Conservation (phyloP, 2,113 vertebrate species). For the Emydura subglobosa region DNA sequence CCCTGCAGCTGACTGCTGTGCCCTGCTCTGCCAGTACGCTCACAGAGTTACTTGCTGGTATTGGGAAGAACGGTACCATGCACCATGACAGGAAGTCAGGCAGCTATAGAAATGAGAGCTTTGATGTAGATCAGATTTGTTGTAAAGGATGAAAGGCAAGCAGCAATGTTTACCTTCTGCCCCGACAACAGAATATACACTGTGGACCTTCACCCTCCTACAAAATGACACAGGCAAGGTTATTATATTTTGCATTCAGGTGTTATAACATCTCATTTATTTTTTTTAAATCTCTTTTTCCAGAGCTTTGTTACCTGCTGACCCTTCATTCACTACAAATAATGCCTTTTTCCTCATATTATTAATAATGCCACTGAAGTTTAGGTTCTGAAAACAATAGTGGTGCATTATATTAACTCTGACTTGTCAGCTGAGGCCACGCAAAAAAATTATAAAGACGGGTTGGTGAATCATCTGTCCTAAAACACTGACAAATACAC, state of each 20-base stretch:
- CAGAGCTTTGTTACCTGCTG: neutral
- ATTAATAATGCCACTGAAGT: neutral
- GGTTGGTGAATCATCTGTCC: conserved; percentile 62
- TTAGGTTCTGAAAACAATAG: neutral
- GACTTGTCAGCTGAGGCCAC: conserved; percentile 40
- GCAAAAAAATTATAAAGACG: conserved; percentile 59
- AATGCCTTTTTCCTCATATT: conserved; percentile 12
- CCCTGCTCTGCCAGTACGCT: neutral
- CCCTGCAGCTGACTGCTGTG: neutral
- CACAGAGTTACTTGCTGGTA: fast-evolving
- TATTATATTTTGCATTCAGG: neutral
- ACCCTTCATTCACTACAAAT: conserved; percentile 21
- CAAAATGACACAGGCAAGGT: fast-evolving
- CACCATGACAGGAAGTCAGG: neutral
- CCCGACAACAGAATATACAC: neutral
- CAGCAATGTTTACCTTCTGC: neutral
- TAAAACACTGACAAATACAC: conserved; percentile 41
- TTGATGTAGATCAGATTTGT: neutral
- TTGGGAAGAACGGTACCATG: neutral
- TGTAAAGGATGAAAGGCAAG: conserved; percentile 6
- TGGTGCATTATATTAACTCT: conserved; percentile 52
- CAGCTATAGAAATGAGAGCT: neutral
- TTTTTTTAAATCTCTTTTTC: conserved; percentile 23
- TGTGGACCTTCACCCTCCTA: neutral
- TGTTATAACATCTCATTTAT: neutral